Base-by-base conservation (phyloP, 1,140 invertebrate genomes). In the Diprion similis region DNA sequence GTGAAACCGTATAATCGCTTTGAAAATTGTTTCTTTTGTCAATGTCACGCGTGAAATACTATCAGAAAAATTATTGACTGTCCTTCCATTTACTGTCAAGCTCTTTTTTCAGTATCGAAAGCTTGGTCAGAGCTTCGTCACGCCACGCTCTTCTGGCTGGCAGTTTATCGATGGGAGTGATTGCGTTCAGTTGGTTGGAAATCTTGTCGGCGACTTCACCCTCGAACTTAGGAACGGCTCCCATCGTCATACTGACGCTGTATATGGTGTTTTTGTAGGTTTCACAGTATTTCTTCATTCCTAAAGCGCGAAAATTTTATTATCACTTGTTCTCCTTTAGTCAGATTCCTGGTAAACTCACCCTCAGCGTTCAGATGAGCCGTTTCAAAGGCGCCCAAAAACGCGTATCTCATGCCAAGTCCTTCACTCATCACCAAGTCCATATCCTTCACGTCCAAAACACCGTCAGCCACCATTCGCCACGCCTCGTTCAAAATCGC, bases 401-500 rank as follows among this genome's bases (percentile, higher is more conserved):
- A 99, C 7, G 97, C 97, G 84, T 99, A 99, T 73, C 98, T 90
- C 91, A 95, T 95, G 17, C 97, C 98, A 11, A 99, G 89, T 18
- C 98, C 98, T 86, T 98, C 95, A 15, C 93, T 95, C 92, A 99
- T 98, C 0, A 99, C 95, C 79, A 93, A 94, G 78, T 99, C 97
- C 37, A 98, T 91, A 83, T 99, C 98, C 78, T 94, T 92, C 0
- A 96, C 96, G 82, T 92, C 92, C 19, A 99, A 87, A 10, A 98
- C 89, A 46, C 94, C 94, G 73, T 94, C 93, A n/a, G 92, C 90
- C 0, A 98, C 95, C 71, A 99, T 89, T 79, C 94, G 91, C 94
- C 95, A 99, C 0, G 93, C 93, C 89, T 99, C 98, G 83, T 98
- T 97, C 24, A 99, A 88, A 78, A 99, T 95, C 10, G 96, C 96